These are phyloP conservation scores for Tiliacea citrago DNA, from an alignment of 2,888 invertebrate genomes.

Conservation along the genomic window DNA sequence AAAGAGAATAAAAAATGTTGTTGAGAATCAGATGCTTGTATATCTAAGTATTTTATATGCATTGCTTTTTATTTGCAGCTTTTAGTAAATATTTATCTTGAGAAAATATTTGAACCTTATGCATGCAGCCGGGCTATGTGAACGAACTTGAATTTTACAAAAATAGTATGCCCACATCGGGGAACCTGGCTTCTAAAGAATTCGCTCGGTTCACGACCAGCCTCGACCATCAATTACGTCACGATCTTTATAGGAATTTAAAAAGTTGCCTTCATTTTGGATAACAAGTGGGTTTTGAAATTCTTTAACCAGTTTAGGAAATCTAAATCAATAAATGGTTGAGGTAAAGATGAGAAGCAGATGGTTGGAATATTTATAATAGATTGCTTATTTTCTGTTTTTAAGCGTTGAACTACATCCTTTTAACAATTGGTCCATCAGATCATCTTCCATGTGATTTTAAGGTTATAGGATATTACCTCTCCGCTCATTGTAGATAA, in stretches of 20 bases:
- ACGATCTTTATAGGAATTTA: slow-evolving; percentile 40
- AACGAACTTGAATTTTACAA: slow-evolving; percentile 60
- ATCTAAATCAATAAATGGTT: neutral
- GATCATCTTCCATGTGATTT: neutral
- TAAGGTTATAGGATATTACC: neutral
- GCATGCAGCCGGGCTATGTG: slow-evolving; percentile 49
- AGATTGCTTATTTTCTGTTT: neutral
- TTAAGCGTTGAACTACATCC: neutral
- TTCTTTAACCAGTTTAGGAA: neutral
- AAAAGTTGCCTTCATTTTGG: slow-evolving; percentile 21
- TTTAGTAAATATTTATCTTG: neutral
- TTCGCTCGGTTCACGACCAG: slow-evolving; percentile 54
- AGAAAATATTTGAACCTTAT: slow-evolving; percentile 4
- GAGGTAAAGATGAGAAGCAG: neutral
- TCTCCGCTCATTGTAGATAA: neutral
- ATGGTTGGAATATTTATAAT: neutral
- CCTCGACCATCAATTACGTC: slow-evolving; percentile 46
- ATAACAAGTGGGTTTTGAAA: slow-evolving; percentile 14
- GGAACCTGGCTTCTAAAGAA: slow-evolving; percentile 57
- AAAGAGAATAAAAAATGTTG: neutral
- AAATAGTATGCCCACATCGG: slow-evolving; percentile 62
- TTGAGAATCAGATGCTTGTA: neutral
- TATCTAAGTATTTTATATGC: neutral
- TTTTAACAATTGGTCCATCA: neutral
- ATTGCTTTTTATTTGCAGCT: neutral